Evolutionary conservation across 2,113 vertebrate genomes (phyloP), one percentile per base, ranked within the genome.

Genomic region (Chaetura pelagica): DNA sequence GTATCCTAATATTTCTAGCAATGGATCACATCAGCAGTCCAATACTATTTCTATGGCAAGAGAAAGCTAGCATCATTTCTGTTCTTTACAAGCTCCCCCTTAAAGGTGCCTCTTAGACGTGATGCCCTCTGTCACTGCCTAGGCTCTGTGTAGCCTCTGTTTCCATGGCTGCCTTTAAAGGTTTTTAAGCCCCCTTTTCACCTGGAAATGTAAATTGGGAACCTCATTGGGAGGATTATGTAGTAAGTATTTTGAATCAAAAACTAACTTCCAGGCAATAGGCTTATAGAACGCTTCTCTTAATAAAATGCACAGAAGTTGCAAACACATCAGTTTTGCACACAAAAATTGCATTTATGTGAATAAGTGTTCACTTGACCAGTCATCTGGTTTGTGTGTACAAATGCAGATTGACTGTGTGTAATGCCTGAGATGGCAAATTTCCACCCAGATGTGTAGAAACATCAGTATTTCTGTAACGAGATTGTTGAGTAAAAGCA

Each of bases 81-180:
- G 82, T 85, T 93, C 90, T 86, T 95, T 90, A 95, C 95, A 94
- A 94, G 90, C 94, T 96, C 63, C 84, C 95, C 94, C 85, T 95
- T 94, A 94, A 95, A 91, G 57, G 75, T 87, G 90, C 94, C 94
- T 96, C 93, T 96, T 83, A 96, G 87, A 93, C 93, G 93, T 90
- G 95, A 91, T 96, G 93, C 95, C 93, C 93, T 96, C n/a, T 96
- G 95, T 96, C 94, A 93, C 87, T 4, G 67, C 84, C 93, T 96
- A 93, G 92, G 92, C 87, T 95, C 93, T 90, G 59, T 88, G 91
- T 90, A 94, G 95, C 90, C 38, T 95, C 94, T 96, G 94, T 96
- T 97, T 96, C 93, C 96, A 96, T 96, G 93, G 95, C 91, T 96
- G 90, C 95, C 96, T 94, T 93, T 96, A 97, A 96, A 96, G 91